Evolutionary conservation across 2,888 invertebrate genomes (phyloP).

Genomic region (Gymnosoma rotundatum): DNA sequence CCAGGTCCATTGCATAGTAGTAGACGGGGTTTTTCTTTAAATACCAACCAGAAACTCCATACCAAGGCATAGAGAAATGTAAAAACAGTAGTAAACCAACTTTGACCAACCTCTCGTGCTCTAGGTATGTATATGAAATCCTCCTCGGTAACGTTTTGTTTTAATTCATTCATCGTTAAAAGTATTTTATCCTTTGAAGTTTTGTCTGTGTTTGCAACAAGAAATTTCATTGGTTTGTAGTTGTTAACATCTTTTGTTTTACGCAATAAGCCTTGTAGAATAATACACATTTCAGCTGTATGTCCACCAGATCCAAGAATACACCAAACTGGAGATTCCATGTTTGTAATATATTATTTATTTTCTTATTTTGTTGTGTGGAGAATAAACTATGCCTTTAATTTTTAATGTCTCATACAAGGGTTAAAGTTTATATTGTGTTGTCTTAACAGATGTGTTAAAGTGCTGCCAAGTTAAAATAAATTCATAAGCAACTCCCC

Average conservation of each 20-base stretch:
- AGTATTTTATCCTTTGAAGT: constrained; percentile 89
- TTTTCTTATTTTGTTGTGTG: not conserved
- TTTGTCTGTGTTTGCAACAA: constrained; percentile 90
- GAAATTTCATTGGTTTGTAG: constrained; percentile 83
- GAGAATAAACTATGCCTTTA: too few species aligned
- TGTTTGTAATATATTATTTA: not conserved
- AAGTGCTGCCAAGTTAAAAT: constrained; percentile 1
- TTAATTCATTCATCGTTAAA: constrained; percentile 81
- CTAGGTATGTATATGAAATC: constrained; percentile 86
- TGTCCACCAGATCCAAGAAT: constrained; percentile 85
- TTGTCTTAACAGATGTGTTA: too few species aligned
- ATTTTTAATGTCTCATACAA: not conserved
- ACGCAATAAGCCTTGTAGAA: constrained; percentile 85
- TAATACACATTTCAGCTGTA: constrained; percentile 95
- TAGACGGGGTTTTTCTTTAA: constrained; percentile 88
- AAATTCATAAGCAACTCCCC: too few species aligned
- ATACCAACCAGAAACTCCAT: constrained; percentile 87
- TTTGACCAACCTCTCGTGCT: constrained; percentile 94
- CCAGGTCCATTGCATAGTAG: constrained; percentile 98
- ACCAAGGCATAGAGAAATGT: constrained; percentile 90
- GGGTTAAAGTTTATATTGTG: constrained; percentile 18
- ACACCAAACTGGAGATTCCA: constrained; percentile 76
- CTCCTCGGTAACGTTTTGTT: constrained; percentile 82
- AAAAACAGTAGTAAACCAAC: constrained; percentile 89
- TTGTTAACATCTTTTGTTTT: constrained; percentile 47